Base-by-base conservation (phyloP, 2,888 invertebrate species). In the Cylloceria caligata region DNA sequence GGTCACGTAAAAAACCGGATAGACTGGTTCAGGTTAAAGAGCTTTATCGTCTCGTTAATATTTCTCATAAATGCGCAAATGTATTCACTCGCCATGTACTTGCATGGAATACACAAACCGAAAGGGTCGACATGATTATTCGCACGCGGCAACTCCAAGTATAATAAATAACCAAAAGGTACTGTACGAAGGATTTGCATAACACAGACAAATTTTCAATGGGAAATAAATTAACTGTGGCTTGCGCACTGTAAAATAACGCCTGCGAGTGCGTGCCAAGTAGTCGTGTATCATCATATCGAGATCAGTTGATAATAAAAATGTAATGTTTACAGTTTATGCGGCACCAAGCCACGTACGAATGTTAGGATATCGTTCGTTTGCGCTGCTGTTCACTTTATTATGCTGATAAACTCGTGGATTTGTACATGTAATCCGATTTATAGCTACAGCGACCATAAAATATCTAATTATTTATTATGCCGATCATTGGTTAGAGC, bases 151-250 rank as follows among this genome's bases (percentile, higher is more conserved):
- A 42, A 60, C 19, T 30, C 36, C 36, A n/a, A 34, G 13, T 49
- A 55, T 67, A 60, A 72, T 75, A 49, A 60, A 69, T 72, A 76
- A 80, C 65, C 69, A 34, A 68, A 67, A 55, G 49, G 34, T 69
- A 68, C 68, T 42, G 64, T 68, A 24, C 34, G 27, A 69, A 45
- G 34, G 34, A 81, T 83, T 82, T 83, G 80, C 81, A 83, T 82
- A 80, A 80, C 52, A 65, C 62, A 67, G 30, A 24, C 30, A 36
- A 67, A 19, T 80, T 62, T 55, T 39, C 55, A 47, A 16, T 30
- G 64, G 64, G 60, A 36, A 60, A 34, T 16, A 7, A 16, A 3
- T 4, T 13, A 55, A 5, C 9, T n/a, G n/a, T n/a, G n/a, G n/a
- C n/a, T 60, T 57, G n/a, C n/a, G 16, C n/a, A 57, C 34, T 30